Percentiles rank a stretch among this genome's conserved stretches.
phyloP scores from a whole-genome alignment of 2,797 vertebrate genomes.

The Pangasius mekongensis region DNA sequence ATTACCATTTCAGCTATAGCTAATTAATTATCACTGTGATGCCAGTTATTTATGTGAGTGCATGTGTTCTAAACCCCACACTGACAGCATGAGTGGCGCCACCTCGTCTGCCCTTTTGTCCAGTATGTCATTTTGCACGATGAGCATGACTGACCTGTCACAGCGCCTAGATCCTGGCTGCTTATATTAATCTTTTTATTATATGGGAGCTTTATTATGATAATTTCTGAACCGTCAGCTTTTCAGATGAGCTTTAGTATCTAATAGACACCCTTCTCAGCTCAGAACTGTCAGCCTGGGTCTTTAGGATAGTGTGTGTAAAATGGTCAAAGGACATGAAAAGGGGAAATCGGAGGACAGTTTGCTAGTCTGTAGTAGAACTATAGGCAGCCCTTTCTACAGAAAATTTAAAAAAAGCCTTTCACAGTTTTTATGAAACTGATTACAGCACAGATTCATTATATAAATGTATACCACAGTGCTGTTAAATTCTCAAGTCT shows the following conservation, averaged over 20 bases:
- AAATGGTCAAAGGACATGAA: background rate
- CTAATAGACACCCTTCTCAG: background rate
- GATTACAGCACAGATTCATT: background rate
- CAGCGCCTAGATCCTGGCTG: background rate
- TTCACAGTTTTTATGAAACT: background rate
- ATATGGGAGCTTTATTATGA: slow-evolving; percentile 15
- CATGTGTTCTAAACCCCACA: background rate
- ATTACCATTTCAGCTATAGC: slow-evolving; percentile 16
- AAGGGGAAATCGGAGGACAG: background rate
- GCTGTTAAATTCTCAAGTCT: background rate
- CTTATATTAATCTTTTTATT: background rate
- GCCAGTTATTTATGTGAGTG: slow-evolving; percentile 1
- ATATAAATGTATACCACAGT: background rate
- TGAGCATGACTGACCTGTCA: slow-evolving; percentile 22
- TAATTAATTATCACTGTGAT: slow-evolving; percentile 20
- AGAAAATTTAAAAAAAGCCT: background rate
- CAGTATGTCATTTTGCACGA: slow-evolving; percentile 8
- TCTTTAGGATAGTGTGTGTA: background rate
- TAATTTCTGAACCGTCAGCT: background rate
- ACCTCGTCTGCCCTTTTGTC: slow-evolving; percentile 1
- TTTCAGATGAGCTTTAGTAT: background rate
- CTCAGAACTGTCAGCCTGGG: background rate
- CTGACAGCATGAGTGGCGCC: slow-evolving; percentile 9
- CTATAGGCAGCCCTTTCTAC: background rate
- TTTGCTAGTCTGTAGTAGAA: background rate